These are phyloP conservation scores for Enteromius thamalakanensis DNA, from an alignment of 2,797 vertebrate genomes.

Conservation along the genomic window DNA sequence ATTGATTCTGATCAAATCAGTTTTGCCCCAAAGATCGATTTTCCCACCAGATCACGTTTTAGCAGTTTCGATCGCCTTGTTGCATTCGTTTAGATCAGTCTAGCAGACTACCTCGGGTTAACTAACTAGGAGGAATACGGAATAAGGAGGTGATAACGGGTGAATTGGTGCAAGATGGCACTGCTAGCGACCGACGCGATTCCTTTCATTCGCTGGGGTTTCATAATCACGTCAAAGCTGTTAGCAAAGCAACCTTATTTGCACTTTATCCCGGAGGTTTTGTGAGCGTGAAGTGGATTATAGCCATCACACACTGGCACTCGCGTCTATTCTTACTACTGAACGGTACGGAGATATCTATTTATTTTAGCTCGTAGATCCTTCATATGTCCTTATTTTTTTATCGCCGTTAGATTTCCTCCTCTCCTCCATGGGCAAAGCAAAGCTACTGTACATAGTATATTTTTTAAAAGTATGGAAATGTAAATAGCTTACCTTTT, in stretches of 20 bases:
- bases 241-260: slow-evolving; percentile 42
- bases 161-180: slow-evolving; percentile 16
- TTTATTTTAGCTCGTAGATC: slow-evolving; percentile 54
- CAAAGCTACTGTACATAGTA: slow-evolving; percentile 67
- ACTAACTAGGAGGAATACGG: background rate
- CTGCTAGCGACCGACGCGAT: background rate
- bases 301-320: slow-evolving; percentile 35
- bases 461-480: slow-evolving; percentile 62
- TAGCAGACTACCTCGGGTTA: slow-evolving; percentile 21
- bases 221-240: slow-evolving; percentile 33
- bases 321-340: slow-evolving; percentile 42
- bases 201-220: slow-evolving; percentile 10
- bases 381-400: slow-evolving; percentile 41
- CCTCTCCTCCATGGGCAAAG: slow-evolving; percentile 58
- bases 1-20: slow-evolving; percentile 10
- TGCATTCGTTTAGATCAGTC: background rate
- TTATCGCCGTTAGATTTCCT: slow-evolving; percentile 50
- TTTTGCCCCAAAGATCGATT: slow-evolving; percentile 11
- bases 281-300: slow-evolving; percentile 49
- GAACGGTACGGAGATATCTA: slow-evolving; percentile 52
- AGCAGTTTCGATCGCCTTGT: background rate
- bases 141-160: background rate
- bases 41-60: slow-evolving; percentile 8
- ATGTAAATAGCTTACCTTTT: slow-evolving; percentile 58
- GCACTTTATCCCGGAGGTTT: slow-evolving; percentile 49